phyloP scores from a whole-genome alignment of 1,140 invertebrate genomes.

The Drosophila virilis region DNA sequence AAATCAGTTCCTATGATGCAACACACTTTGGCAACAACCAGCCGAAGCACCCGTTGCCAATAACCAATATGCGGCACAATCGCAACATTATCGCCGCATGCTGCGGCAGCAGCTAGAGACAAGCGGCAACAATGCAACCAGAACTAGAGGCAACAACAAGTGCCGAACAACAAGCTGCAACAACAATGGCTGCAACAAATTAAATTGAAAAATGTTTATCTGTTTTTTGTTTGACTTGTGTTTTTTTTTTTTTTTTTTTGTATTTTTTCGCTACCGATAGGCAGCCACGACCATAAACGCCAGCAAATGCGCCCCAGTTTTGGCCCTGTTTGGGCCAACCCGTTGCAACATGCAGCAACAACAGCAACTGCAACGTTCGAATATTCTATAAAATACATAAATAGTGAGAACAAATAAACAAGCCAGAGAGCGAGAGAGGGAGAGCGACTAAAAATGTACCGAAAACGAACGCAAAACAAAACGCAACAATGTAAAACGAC shows the following conservation, averaged over 20 bases:
- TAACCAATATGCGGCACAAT: slow-evolving; percentile 13
- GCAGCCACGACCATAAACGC: slow-evolving; percentile 63
- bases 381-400: slow-evolving; percentile 64
- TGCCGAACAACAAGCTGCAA: slow-evolving; percentile 36
- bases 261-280: slow-evolving; percentile 44
- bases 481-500: slow-evolving; percentile 35
- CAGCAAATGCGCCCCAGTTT: slow-evolving; percentile 29
- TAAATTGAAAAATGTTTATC: slow-evolving; percentile 68
- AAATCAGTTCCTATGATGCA: not conserved
- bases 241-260: slow-evolving; percentile 1
- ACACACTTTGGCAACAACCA: not conserved
- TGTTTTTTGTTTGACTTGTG: slow-evolving; percentile 37
- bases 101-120: not conserved
- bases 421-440: slow-evolving; percentile 4
- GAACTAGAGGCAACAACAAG: slow-evolving; percentile 15
- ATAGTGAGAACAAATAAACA: slow-evolving; percentile 49
- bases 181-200: slow-evolving; percentile 57
- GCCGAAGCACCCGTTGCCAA: slow-evolving; percentile 32
- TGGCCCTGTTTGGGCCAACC: slow-evolving; percentile 27
- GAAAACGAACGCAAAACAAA: slow-evolving; percentile 22
- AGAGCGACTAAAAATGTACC: slow-evolving; percentile 22
- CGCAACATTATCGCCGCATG: not conserved
- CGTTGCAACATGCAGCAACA: slow-evolving; percentile 56
- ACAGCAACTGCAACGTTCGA: slow-evolving; percentile 49
- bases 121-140: slow-evolving; percentile 1